Base-by-base conservation (phyloP, 2,888 invertebrate genomes). In the Strigamia maritima region DNA sequence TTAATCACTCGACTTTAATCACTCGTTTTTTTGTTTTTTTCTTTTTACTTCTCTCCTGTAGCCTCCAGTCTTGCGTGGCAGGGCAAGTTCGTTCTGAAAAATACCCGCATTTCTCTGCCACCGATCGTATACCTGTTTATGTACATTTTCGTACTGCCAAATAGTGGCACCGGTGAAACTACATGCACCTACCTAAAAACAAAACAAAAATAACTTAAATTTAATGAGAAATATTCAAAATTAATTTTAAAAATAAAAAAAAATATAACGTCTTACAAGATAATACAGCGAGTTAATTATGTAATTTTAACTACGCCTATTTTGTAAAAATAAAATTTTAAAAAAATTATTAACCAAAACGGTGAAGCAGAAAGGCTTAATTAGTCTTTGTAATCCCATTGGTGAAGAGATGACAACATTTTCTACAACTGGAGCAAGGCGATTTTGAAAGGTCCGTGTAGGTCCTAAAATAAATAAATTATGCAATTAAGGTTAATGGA, bases 91-190 rank as follows among this genome's bases (percentile, higher is more conserved):
- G 81, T 80, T 77, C 49, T 26, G 40, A 16, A 40, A 38, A 54
- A 44, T 19, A 16, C 35, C 31, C 40, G 40, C 28, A 26, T 35
- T 60, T 54, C 79, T 54, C 19, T 79, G 28, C 76, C 19, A 60
- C 12, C 24, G 35, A 40, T n/a, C 22, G 40, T 24, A 74, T 49
- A 75, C 81, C 22, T 79, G 80, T 77, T 78, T 82, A 79, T 89
- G 84, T 82, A 89, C 85, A 80, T 86, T 89, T 87, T 97, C 97
- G 88, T 97, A 96, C 86, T 96, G 94, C 93, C 94, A 93, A 82
- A 97, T 91, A 22, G 93, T 90, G 82, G 93, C 93, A 22, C 92
- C 92, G 31, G 90, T 88, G 84, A 94, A 89, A 84, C 92, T 91
- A 22, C 90, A 89, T 75, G 91, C 87, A 83, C 90, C 89, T 82